Evolutionary conservation across 2,888 invertebrate species (phyloP), one percentile per base, ranked within the genome.

Genomic region (Cataglyphis rosenhaueri): DNA sequence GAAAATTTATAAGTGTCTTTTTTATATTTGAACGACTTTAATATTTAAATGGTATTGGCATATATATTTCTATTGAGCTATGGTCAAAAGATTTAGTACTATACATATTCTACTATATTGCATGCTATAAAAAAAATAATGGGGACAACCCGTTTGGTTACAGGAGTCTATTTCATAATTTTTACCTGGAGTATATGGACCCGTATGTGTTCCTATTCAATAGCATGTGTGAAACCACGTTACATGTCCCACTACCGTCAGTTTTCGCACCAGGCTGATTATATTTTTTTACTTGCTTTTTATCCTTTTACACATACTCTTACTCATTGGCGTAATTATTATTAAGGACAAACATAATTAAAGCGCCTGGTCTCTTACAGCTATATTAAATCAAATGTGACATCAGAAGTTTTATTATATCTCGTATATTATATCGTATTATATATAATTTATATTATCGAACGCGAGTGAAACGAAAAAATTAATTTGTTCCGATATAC

Each of bases 191-290:
- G 91, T 94, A 94, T 94, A 94, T 94, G 94, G 94, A 94, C 92
- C 94, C 94, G 94, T 94, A 94, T 94, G 94, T 94, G 94, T 94
- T 94, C 94, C 94, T 94, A 94, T 93, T 94, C 93, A 94, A 94
- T 94, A 94, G 94, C 94, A 94, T 94, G 94, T 94, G 94, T 94
- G 94, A 94, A 94, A 94, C 93, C 92, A 94, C 93, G 91, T 94
- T 94, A 93, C 93, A 94, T 94, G 92, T 94, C 93, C 94, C 94
- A 94, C 92, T 94, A 94, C 93, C 93, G 94, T 94, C 93, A 94
- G 94, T 94, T 94, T 93, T 92, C 92, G 94, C 94, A 94, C 91
- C 92, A 94, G 93, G 93, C 94, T 94, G 92, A 92, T 93, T 92
- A 92, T 88, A 83, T 90, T 91, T 92, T 92, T 94, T 93, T 91